Percentiles rank a stretch among this genome's conserved stretches.
Conservation (phyloP, 2,888 invertebrate species). For the Helleia helle region DNA sequence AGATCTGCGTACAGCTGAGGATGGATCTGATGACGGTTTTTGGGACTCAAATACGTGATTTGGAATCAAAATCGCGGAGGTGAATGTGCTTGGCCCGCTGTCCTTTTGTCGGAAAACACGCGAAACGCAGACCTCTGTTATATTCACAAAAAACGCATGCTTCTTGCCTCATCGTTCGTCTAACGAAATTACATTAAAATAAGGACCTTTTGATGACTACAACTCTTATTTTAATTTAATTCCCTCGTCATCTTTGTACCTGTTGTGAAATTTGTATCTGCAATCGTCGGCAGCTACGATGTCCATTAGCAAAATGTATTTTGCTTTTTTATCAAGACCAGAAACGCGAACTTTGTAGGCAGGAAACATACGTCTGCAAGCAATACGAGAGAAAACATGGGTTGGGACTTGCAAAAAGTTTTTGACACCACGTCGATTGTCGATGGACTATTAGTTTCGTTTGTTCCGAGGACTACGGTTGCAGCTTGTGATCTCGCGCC, state of each 20-base stretch:
- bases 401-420: constrained; percentile 65
- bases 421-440: constrained; percentile 69
- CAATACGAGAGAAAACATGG: constrained; percentile 73
- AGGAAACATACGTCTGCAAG: constrained; percentile 97
- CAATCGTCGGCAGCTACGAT: constrained; percentile 97
- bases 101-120: not conserved
- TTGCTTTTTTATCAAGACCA: constrained; percentile 97
- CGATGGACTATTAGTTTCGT: constrained; percentile 57
- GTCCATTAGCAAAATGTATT: constrained; percentile 98
- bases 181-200: constrained; percentile 66
- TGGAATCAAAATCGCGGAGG: not conserved
- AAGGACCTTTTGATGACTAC: constrained; percentile 43
- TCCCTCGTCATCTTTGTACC: constrained; percentile 75
- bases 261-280: constrained; percentile 95
- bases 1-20: constrained; percentile 56
- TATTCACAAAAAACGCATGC: constrained; percentile 73
- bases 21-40: constrained; percentile 13
- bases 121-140: constrained; percentile 53
- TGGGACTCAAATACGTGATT: constrained; percentile 16
- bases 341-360: constrained; percentile 97
- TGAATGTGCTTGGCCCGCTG: not conserved
- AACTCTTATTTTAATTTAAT: constrained; percentile 68
- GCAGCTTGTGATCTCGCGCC: constrained; percentile 65
- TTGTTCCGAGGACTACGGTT: constrained; percentile 42
- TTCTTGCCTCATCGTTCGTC: constrained; percentile 75